Conservation (phyloP, 2,113 vertebrate genomes). For the Merops nubicus region DNA sequence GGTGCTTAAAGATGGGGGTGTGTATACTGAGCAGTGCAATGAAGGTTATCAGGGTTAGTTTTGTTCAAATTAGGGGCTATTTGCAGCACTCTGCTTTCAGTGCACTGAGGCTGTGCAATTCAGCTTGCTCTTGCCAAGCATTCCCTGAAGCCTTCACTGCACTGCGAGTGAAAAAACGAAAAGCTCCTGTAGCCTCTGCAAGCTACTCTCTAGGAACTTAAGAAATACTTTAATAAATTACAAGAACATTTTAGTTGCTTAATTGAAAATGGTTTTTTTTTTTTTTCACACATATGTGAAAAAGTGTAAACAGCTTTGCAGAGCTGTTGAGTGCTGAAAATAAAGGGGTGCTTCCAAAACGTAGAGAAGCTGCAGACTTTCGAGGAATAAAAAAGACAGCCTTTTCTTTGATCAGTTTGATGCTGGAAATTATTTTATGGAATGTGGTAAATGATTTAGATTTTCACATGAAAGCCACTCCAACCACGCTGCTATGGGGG, state of each 20-base stretch:
- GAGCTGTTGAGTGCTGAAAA: not conserved
- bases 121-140: accelerated
- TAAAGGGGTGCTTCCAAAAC: not conserved
- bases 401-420: not conserved
- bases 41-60: not conserved
- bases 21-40: not conserved
- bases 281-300: not conserved
- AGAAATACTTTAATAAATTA: not conserved
- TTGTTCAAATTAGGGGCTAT: not conserved
- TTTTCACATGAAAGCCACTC: not conserved
- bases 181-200: not conserved
- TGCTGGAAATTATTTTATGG: not conserved
- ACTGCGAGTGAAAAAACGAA: not conserved
- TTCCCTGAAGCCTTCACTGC: not conserved
- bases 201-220: not conserved
- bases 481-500: accelerated
- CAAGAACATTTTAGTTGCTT: not conserved
- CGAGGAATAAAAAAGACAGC: not conserved
- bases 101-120: too few relatives aligned
- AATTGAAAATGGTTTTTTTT: not conserved
- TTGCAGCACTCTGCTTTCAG: not conserved
- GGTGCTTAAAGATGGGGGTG: not conserved
- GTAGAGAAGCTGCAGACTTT: not conserved
- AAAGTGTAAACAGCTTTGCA: not conserved
- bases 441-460: not conserved